phyloP scores from a whole-genome alignment of 2,888 invertebrate genomes.

The Cabera pusaria region DNA sequence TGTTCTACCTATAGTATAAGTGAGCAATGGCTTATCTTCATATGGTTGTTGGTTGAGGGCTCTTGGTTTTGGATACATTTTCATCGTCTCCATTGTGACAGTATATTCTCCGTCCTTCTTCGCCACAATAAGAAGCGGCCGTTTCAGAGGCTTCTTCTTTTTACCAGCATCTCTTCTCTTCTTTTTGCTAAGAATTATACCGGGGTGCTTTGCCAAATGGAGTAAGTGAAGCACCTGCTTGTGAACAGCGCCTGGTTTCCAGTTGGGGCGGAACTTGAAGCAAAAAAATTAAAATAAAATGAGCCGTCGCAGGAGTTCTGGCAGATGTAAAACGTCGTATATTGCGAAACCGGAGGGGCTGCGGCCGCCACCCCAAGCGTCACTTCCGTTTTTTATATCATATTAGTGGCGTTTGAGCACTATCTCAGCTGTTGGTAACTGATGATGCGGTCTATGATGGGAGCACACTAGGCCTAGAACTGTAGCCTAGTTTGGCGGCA shows the following conservation, averaged over 20 bases:
- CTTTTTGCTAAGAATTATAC: constrained; percentile 56
- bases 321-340: too few relatives aligned
- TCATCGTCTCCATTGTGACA: constrained; percentile 76
- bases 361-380: too few relatives aligned
- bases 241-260: constrained; percentile 73
- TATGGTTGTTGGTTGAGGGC: constrained; percentile 66
- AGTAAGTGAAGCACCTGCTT: constrained; percentile 66
- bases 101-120: constrained; percentile 72
- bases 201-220: constrained; percentile 65
- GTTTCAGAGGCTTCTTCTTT: constrained; percentile 58
- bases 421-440: too few relatives aligned
- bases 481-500: too few relatives aligned
- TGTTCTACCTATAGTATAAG: constrained; percentile 70
- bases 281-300: constrained; percentile 44
- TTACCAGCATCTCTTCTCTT: constrained; percentile 53
- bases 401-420: too few relatives aligned
- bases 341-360: too few relatives aligned
- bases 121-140: constrained; percentile 64
- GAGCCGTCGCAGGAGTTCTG: too few relatives aligned
- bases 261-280: constrained; percentile 69
- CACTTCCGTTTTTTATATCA: too few relatives aligned
- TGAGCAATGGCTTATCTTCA: constrained; percentile 66
- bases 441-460: too few relatives aligned
- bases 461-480: too few relatives aligned
- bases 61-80: constrained; percentile 56